Percentiles rank a stretch among this genome's conserved stretches.
Evolutionary conservation across 2,888 invertebrate genomes (phyloP).

Genomic region (Drosophila percnosoma): DNA sequence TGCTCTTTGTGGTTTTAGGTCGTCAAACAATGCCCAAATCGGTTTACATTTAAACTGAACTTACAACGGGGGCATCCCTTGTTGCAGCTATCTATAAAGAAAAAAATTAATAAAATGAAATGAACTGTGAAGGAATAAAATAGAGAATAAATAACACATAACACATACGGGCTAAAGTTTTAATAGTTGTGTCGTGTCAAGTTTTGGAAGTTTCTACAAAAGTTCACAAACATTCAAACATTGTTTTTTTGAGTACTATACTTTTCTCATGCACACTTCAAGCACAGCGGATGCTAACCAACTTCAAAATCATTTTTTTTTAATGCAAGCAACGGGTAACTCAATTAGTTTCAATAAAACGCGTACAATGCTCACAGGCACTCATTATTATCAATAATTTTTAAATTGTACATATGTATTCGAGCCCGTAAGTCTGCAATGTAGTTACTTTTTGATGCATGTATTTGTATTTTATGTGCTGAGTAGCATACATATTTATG

Average conservation of each 20-base stretch:
- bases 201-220: neutral
- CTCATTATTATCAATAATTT: conserved; percentile 16
- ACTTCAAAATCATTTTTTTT: conserved; percentile 6
- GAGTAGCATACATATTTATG: neutral
- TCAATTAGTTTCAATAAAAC: conserved; percentile 27
- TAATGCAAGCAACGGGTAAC: neutral
- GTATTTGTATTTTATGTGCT: neutral
- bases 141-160: neutral
- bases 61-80: conserved; percentile 78
- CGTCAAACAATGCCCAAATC: neutral
- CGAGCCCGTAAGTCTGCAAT: too few species aligned
- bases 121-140: neutral
- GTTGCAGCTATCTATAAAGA: conserved; percentile 56
- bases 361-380: neutral
- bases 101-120: neutral
- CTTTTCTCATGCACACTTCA: neutral
- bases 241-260: neutral
- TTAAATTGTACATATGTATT: conserved; percentile 5
- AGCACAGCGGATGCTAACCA: conserved; percentile 5
- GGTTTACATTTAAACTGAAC: conserved; percentile 29
- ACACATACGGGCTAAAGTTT: neutral
- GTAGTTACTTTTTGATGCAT: neutral
- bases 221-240: neutral
- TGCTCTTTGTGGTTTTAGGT: neutral
- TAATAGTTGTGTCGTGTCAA: neutral